Conservation (phyloP, 2,797 vertebrate species). For the Todus mexicanus region DNA sequence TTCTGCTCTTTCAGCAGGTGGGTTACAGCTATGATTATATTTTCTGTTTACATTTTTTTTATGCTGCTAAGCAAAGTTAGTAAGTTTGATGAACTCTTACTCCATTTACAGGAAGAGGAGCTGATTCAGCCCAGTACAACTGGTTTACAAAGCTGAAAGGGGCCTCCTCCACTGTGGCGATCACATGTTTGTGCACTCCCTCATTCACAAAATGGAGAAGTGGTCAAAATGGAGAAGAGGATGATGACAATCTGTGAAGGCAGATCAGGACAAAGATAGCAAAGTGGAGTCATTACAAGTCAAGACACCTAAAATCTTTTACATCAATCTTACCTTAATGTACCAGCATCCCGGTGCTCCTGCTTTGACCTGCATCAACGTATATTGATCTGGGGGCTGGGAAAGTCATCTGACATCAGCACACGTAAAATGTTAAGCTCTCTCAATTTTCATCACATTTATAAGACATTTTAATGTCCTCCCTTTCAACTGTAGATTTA, state of each 20-base stretch:
- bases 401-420: not conserved
- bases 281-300: not conserved
- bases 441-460: not conserved
- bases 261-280: not conserved
- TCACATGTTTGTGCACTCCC: fast-evolving
- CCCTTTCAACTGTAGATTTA: slow-evolving; percentile 20
- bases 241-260: not conserved
- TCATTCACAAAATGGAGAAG: not conserved
- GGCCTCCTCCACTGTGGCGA: not conserved
- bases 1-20: not conserved
- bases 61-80: not conserved
- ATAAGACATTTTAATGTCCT: slow-evolving; percentile 1
- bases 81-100: not conserved
- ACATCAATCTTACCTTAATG: not conserved
- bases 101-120: not conserved
- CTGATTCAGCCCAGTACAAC: not conserved
- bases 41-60: not conserved
- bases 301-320: not conserved
- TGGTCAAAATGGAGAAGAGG: not conserved
- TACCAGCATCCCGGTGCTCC: not conserved
- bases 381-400: not conserved
- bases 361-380: not conserved
- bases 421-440: slow-evolving; percentile 5
- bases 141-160: not conserved
- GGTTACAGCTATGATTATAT: not conserved